These are phyloP conservation scores for Laticauda colubrina DNA, from an alignment of 2,113 vertebrate species.

Conservation along the genomic window DNA sequence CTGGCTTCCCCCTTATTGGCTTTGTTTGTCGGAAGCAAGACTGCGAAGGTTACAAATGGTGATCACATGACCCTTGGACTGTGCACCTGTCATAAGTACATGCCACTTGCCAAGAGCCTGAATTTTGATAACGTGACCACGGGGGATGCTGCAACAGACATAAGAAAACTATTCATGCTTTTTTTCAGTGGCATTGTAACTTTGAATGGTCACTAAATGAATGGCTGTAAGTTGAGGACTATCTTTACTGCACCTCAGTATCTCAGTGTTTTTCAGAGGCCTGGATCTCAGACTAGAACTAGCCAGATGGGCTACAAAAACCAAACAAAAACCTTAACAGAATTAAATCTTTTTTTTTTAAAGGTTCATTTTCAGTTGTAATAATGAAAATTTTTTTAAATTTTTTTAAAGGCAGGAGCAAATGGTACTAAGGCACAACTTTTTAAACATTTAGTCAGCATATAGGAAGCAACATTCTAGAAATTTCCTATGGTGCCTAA, in stretches of 20 bases:
- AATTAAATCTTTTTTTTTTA: neutral
- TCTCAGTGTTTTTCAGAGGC: neutral
- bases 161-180: neutral
- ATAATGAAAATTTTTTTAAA: neutral
- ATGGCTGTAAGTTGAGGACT: neutral
- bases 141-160: neutral
- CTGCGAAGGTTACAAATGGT: neutral
- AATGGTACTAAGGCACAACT: neutral
- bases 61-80: neutral
- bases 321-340: neutral
- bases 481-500: neutral
- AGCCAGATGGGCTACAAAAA: neutral
- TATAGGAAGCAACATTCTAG: neutral
- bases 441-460: neutral
- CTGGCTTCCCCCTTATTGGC: neutral
- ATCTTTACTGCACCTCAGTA: neutral
- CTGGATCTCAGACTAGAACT: neutral
- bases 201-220: neutral
- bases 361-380: neutral
- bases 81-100: neutral
- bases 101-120: neutral
- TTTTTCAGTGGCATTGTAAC: neutral
- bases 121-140: neutral
- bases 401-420: neutral
- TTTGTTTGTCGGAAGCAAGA: neutral